A percentile compares a stretch with the other conserved stretches of the same genome.
Evolutionary conservation across 2,113 vertebrate genomes (phyloP).

Genomic region (Pteronura brasiliensis): DNA sequence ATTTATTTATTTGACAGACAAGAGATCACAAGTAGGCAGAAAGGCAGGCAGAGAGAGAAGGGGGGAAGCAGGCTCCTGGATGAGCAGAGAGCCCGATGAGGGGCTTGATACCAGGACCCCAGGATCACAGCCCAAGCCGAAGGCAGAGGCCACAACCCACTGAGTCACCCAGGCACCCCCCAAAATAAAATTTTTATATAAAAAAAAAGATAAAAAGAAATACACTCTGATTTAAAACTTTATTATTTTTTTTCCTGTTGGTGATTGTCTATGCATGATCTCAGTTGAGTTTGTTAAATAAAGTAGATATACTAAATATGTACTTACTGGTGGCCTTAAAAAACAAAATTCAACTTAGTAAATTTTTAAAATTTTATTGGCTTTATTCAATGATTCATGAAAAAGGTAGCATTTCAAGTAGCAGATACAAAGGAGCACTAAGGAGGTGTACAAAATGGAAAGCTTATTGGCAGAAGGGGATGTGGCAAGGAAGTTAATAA

Average conservation of each 20-base stretch:
- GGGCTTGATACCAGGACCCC: too few relatives aligned
- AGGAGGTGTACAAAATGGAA: not conserved
- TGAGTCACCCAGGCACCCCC: too few relatives aligned
- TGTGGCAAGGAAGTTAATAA: not conserved
- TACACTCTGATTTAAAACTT: not conserved
- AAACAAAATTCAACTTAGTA: not conserved
- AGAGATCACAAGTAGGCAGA: too few relatives aligned
- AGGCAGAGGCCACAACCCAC: too few relatives aligned
- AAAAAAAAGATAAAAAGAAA: not conserved
- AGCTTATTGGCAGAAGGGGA: not conserved
- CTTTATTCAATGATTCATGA: not conserved
- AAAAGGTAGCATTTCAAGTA: not conserved
- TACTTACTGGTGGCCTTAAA: not conserved
- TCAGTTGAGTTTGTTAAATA: not conserved
- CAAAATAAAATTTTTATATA: too few relatives aligned
- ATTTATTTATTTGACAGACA: too few relatives aligned
- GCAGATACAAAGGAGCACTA: not conserved
- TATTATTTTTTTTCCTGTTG: not conserved
- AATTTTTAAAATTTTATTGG: not conserved
- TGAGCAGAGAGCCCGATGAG: fast-evolving
- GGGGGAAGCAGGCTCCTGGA: too few relatives aligned
- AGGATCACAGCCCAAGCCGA: too few relatives aligned
- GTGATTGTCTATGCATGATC: not conserved
- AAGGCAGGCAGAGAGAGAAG: too few relatives aligned
- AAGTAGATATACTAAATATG: not conserved